Conservation (phyloP, 2,888 invertebrate genomes). For the Euspilapteryx auroguttella region DNA sequence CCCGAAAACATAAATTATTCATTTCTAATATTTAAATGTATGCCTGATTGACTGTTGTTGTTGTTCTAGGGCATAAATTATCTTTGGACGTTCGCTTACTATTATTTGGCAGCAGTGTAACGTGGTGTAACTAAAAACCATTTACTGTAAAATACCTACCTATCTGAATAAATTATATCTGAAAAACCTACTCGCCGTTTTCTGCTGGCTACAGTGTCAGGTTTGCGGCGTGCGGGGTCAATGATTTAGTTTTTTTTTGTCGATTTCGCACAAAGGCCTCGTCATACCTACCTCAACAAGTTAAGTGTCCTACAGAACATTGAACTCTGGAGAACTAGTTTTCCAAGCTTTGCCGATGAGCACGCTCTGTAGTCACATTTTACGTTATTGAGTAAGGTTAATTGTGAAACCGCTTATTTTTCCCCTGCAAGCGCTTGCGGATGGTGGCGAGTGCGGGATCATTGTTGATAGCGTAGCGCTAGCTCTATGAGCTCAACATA, state of each 20-base stretch:
- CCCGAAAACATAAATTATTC: no score
- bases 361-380: not conserved
- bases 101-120: no score
- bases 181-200: no score
- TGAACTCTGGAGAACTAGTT: not conserved
- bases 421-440: slow-evolving; percentile 6
- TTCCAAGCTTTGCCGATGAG: not conserved
- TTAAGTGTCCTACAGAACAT: not conserved
- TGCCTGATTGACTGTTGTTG: no score
- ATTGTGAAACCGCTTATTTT: not conserved
- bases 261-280: not conserved
- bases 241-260: not conserved
- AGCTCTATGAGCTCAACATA: no score
- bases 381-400: not conserved
- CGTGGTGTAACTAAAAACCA: no score
- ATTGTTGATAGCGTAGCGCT: slow-evolving; percentile 15
- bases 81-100: no score
- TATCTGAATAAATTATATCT: no score
- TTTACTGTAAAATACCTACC: no score
- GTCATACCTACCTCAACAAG: not conserved
- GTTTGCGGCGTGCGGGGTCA: not conserved
- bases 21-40: no score
- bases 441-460: slow-evolving; percentile 10
- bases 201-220: no score
- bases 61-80: no score